A percentile compares a stretch with the other conserved stretches of the same genome.
These are phyloP conservation scores for Noctua pronuba DNA, from an alignment of 2,888 invertebrate genomes.

Conservation along the genomic window DNA sequence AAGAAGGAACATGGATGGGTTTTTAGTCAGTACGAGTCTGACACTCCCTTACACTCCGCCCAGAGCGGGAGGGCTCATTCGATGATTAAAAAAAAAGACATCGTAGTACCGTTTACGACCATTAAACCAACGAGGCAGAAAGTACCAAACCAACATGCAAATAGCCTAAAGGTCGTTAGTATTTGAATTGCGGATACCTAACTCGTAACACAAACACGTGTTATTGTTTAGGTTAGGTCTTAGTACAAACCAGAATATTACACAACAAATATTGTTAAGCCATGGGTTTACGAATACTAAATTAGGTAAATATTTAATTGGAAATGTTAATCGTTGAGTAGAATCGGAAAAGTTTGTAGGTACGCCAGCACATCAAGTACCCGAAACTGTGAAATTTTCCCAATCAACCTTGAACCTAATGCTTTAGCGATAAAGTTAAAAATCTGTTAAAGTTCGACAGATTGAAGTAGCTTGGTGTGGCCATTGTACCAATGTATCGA, in stretches of 20 bases:
- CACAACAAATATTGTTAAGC: conserved; percentile 13
- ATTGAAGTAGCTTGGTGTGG: no score
- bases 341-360: background rate
- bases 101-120: background rate
- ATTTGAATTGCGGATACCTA: conserved; percentile 34
- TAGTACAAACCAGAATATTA: conserved; percentile 43
- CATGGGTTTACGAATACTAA: conserved; percentile 7
- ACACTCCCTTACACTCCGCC: no score
- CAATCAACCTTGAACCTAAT: no score
- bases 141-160: conserved; percentile 14
- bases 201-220: conserved; percentile 41
- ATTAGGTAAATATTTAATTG: background rate
- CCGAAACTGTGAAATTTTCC: no score
- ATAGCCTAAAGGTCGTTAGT: conserved; percentile 24
- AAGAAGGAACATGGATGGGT: no score
- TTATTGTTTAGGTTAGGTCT: conserved; percentile 41
- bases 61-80: no score
- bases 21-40: no score
- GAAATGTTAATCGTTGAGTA: background rate
- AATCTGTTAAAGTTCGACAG: no score
- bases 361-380: no score
- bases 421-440: no score
- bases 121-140: background rate
- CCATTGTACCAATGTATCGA: no score
- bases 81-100: no score